These are phyloP conservation scores for Melanotaenia nigrans DNA, from an alignment of 2,797 vertebrate genomes.

Conservation along the genomic window DNA sequence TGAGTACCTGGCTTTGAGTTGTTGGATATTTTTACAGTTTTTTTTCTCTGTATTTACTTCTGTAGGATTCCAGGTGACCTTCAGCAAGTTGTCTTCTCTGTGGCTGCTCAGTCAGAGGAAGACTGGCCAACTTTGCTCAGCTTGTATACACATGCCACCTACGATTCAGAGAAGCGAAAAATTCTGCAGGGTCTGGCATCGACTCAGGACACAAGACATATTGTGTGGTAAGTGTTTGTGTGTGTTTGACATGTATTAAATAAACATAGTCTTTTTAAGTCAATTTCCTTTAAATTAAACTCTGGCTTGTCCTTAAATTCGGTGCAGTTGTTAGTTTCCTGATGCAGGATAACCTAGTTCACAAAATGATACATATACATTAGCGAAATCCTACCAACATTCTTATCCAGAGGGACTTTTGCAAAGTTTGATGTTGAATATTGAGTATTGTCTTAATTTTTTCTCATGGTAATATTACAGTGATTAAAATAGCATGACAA, in stretches of 20 bases:
- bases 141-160: conserved; percentile 74
- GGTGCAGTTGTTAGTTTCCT: background rate
- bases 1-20: background rate
- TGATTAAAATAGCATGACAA: background rate
- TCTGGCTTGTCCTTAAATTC: background rate
- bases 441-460: background rate
- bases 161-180: conserved; percentile 90
- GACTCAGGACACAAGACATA: conserved; percentile 81
- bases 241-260: background rate
- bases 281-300: background rate
- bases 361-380: background rate
- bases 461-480: background rate
- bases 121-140: conserved; percentile 84
- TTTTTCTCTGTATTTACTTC: conserved; percentile 19
- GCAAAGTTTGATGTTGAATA: background rate
- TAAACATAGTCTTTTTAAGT: background rate
- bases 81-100: conserved; percentile 86
- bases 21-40: background rate
- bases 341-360: background rate
- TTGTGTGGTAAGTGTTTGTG: conserved; percentile 84
- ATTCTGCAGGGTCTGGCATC: conserved; percentile 89
- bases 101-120: conserved; percentile 84
- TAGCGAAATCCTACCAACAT: background rate
- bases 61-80: conserved; percentile 90
- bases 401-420: background rate